Evolutionary conservation across 2,113 vertebrate genomes (phyloP), one percentile per base, ranked within the genome.

Genomic region (Anas platyrhynchos): DNA sequence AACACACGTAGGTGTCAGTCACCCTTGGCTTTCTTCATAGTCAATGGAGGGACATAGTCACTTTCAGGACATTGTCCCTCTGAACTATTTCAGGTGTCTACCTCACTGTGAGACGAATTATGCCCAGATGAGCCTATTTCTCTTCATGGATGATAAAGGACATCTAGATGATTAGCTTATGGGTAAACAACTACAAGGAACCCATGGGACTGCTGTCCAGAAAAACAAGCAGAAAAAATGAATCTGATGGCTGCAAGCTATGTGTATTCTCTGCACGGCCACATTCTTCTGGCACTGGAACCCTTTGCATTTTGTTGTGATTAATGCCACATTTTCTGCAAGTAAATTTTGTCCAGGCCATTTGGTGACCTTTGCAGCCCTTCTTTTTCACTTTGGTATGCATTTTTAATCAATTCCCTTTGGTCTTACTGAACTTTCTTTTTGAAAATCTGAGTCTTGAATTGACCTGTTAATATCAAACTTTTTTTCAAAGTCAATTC

Each of bases 341-440:
- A 91, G 55, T n/a, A 80, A 83, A 77, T 95, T 71, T 93, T 17
- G 10, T 89, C 55, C 0, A 2, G 44, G 41, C 26, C 59, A 80
- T 91, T 94, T 73, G 36, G 16, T 95, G 91, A 93, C 82, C 93
- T 95, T 85, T 88, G 85, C n/a, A 96, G 59, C 22, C 56, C 52
- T 38, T 83, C 27, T 86, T 95, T 95, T 80, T 20, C 52, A 62
- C 25, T 44, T 80, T 2, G 1, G 6, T 83, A 54, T 89, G 71
- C 13, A 54, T 95, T 93, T 94, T 96, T 55, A 96, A 88, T 88
- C 34, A 20, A 83, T 80, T 91, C 46, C 29, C 32, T 80, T 80
- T 88, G 44, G 21, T 94, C 31, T 71, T 74, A 38, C 58, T 59
- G 63, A 89, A 87, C 7, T 82, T 95, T 74, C 82, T 11, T 52